Base-by-base conservation (phyloP, 2,888 invertebrate genomes). In the Sylvicola cinctus region DNA sequence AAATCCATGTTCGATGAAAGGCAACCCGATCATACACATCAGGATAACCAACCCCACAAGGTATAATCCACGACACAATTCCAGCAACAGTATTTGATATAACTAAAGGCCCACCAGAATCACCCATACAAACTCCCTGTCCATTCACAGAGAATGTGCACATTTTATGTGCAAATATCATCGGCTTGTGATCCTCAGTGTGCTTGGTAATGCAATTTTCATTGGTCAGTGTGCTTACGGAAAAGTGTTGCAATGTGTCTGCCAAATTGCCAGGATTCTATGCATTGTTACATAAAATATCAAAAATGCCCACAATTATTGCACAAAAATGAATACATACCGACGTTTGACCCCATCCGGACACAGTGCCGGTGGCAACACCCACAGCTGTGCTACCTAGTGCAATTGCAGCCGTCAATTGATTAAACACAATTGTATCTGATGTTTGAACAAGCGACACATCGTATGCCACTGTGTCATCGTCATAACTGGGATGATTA, bases 1-100 rank as follows among this genome's bases (percentile, higher is more conserved):
- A 17, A 17, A 47, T 43, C 47, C 46, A 47, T 10, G 28, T 29
- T n/a, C 38, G 38, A 41, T 39, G 45, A 31, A 31, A 40, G 12
- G 42, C 36, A 6, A 47, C 45, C 33, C 45, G 44, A 3, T 46
- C 43, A 34, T 40, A 48, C 6, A 49, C 45, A 39, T 49, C 47
- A 4, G 49, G 49, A 15, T 29, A 32, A 5, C 47, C 48, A 5
- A 25, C 28, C 16, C 43, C 48, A 31, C 49, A 49, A 12, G 46
- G 45, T 16, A 41, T 40, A 10, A 45, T 47, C 45, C 46, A 48
- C 1, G 49, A 49, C 4, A 46, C 44, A 15, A 49, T 34, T 26
- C 49, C 49, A 20, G 12, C n/a, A 10, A 16, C 16, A 8, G 16
- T 13, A n/a, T 28, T 28, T 4, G 4, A 4, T 7, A 28, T 13